These are phyloP conservation scores for Drosophila yakuba DNA, from an alignment of 1,140 invertebrate genomes.

Conservation along the genomic window DNA sequence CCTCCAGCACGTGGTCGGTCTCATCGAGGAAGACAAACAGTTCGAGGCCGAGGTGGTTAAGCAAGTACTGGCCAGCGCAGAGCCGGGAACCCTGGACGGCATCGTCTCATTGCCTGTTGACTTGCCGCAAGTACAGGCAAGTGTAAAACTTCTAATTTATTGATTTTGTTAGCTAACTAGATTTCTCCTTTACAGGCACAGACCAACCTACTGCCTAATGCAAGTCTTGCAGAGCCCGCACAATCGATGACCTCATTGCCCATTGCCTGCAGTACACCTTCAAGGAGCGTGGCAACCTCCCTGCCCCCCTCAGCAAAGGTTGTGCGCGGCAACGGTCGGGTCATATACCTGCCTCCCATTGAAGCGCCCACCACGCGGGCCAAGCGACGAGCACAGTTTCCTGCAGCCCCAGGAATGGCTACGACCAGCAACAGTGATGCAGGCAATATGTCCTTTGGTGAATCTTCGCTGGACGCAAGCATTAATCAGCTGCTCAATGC, in stretches of 20 bases:
- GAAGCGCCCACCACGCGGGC: conserved; percentile 90
- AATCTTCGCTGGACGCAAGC: conserved; percentile 49
- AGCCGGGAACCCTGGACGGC: conserved; percentile 48
- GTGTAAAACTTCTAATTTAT: not conserved
- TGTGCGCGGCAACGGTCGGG: conserved; percentile 88
- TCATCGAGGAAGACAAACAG: conserved; percentile 88
- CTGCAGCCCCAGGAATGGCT: conserved; percentile 14
- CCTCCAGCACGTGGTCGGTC: conserved; percentile 88
- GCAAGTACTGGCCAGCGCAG: conserved; percentile 84
- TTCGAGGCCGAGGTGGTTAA: conserved; percentile 89
- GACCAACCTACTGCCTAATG: conserved; percentile 7
- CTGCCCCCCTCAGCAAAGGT: conserved; percentile 86
- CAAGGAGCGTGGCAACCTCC: conserved; percentile 17
- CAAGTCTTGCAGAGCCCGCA: conserved; percentile 1
- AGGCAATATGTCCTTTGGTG: conserved; percentile 34
- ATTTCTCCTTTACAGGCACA: conserved; percentile 10
- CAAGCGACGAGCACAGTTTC: conserved; percentile 78
- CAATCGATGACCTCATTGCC: conserved; percentile 23
- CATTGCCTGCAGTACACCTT: conserved; percentile 63
- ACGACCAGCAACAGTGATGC: conserved; percentile 29
- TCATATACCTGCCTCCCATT: conserved; percentile 91
- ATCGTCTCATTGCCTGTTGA: conserved; percentile 42
- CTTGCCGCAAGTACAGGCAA: conserved; percentile 29
- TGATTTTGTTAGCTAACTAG: not conserved
- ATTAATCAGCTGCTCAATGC: conserved; percentile 20